phyloP scores from a whole-genome alignment of 2,888 invertebrate genomes.

The Athrips mouffetella region DNA sequence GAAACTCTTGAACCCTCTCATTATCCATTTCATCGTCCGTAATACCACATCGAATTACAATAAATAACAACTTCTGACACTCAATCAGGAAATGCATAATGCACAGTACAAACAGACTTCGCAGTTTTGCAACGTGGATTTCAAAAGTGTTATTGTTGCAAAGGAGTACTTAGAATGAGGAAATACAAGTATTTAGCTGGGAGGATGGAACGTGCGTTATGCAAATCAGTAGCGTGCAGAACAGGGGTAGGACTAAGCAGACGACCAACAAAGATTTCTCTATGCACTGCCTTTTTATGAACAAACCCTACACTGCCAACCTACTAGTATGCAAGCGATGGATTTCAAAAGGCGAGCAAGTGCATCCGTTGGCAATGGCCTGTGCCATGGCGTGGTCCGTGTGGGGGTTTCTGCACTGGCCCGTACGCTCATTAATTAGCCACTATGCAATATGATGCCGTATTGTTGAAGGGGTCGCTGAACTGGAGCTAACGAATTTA shows the following conservation, averaged over 20 bases:
- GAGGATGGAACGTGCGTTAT: slow-evolving; percentile 10
- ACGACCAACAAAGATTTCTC: background rate
- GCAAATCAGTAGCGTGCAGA: slow-evolving; percentile 13
- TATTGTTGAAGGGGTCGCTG: slow-evolving; percentile 10
- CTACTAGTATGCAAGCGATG: background rate
- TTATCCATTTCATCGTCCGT: too few relatives aligned
- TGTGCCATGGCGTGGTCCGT: slow-evolving; percentile 1
- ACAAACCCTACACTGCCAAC: too few relatives aligned
- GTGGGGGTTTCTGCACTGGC: slow-evolving; percentile 2
- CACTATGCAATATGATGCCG: slow-evolving; percentile 1
- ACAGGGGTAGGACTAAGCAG: background rate
- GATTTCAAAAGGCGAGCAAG: background rate
- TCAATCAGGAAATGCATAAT: slow-evolving; percentile 3
- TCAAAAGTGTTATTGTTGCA: slow-evolving; percentile 1
- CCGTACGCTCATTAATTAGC: slow-evolving; percentile 16
- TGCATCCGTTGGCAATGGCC: background rate
- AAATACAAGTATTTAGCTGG: slow-evolving; percentile 9
- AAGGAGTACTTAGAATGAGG: slow-evolving; percentile 5
- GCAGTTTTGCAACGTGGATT: slow-evolving; percentile 3
- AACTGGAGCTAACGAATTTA: background rate
- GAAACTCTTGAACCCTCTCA: too few relatives aligned
- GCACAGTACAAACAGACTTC: background rate
- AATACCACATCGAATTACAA: too few relatives aligned
- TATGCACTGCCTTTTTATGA: background rate
- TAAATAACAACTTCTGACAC: too few relatives aligned